Conservation (phyloP, 1,140 invertebrate species). For the Caenorhabditis latens region DNA sequence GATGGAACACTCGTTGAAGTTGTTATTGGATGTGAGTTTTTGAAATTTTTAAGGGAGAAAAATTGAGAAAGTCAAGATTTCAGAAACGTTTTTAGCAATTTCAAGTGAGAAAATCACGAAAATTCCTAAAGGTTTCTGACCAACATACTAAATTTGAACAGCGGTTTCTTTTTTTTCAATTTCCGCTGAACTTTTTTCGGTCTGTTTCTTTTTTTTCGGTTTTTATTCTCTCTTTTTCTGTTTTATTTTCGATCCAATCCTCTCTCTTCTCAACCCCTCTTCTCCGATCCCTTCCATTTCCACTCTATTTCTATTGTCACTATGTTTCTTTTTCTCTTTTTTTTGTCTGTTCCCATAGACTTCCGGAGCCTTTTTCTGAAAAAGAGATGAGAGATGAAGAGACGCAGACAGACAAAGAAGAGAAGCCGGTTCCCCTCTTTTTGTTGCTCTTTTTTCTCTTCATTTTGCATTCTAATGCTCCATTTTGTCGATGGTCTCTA, state of each 20-base stretch:
- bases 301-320: neutral
- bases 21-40: conserved; percentile 75
- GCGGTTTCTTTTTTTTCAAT: neutral
- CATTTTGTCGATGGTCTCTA: neutral
- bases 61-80: no score
- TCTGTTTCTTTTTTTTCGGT: neutral
- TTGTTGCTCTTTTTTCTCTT: conserved; percentile 1
- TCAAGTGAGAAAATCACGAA: no score
- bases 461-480: neutral
- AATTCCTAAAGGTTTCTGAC: no score
- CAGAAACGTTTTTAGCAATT: no score
- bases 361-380: conserved; percentile 7
- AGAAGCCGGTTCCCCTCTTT: neutral
- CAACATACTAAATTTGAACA: no score
- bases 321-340: neutral
- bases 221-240: no score
- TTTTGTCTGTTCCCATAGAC: conserved; percentile 19
- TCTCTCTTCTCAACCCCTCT: no score
- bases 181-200: neutral
- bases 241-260: no score
- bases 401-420: conserved; percentile 15
- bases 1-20: conserved; percentile 76
- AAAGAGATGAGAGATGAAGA: neutral
- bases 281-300: neutral
- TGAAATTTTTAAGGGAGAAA: neutral